These are phyloP conservation scores for Plodia interpunctella DNA, from an alignment of 1,140 invertebrate genomes.

Conservation along the genomic window DNA sequence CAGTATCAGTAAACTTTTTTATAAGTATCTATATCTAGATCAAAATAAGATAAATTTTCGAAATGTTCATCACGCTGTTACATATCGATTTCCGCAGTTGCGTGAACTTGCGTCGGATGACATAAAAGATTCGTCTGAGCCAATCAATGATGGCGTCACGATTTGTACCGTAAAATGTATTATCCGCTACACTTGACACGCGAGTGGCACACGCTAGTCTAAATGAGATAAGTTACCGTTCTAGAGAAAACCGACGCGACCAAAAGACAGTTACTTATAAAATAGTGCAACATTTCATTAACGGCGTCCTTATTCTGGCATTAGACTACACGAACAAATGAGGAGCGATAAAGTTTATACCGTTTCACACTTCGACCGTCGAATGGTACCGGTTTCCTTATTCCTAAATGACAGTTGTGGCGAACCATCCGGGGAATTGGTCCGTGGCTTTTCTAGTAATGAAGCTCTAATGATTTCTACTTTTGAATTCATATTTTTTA, in stretches of 20 bases:
- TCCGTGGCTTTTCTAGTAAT: constrained; percentile 3
- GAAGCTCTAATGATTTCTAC: constrained; percentile 3
- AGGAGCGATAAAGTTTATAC: constrained; percentile 4
- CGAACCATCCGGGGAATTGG: background rate
- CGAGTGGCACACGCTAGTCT: constrained; percentile 33
- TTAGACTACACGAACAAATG: background rate
- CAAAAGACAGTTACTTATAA: constrained; percentile 26
- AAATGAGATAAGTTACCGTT: constrained; percentile 31
- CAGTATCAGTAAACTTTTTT: too few species aligned
- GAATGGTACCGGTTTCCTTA: background rate
- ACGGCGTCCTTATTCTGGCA: constrained; percentile 21
- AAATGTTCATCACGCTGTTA: background rate
- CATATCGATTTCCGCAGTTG: constrained; percentile 13
- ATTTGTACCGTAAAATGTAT: constrained; percentile 27
- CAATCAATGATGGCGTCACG: constrained; percentile 34
- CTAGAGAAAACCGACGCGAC: constrained; percentile 14
- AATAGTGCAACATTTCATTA: constrained; percentile 28
- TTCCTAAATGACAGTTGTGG: background rate
- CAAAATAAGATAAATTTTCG: too few species aligned
- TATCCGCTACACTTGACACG: constrained; percentile 33
- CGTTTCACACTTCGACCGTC: background rate
- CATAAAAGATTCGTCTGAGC: constrained; percentile 37
- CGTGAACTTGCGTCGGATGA: constrained; percentile 30
- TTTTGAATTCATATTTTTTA: background rate
- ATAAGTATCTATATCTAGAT: too few species aligned